Conservation (phyloP, 2,888 invertebrate genomes). For the Diarsia dahlii region DNA sequence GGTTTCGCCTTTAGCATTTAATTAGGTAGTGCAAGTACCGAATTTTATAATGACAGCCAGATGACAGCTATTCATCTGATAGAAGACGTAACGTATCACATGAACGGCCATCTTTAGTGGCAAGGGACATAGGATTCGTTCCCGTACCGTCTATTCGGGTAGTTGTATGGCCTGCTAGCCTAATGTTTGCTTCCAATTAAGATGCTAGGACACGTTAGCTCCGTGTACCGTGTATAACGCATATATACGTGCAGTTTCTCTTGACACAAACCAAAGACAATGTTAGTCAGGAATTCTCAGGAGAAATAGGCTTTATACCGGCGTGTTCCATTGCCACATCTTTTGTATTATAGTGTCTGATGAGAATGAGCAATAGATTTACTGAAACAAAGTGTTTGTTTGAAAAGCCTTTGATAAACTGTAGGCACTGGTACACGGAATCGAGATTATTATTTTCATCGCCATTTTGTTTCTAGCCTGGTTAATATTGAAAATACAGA, state of each 20-base stretch:
- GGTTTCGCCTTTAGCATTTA: no score
- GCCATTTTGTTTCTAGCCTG: not conserved
- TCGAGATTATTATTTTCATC: not conserved
- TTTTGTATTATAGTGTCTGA: not conserved
- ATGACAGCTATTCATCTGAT: conserved; percentile 5
- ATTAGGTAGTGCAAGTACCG: no score
- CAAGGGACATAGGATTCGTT: not conserved
- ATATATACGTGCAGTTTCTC: not conserved
- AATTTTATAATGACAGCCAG: no score
- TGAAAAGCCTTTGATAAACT: not conserved
- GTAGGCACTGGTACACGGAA: no score
- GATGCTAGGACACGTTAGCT: conserved; percentile 15
- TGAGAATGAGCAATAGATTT: no score
- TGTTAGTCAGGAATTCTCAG: not conserved
- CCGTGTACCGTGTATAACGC: not conserved
- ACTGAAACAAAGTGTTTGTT: not conserved
- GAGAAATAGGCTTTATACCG: not conserved
- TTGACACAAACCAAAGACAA: not conserved
- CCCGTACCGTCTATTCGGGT: not conserved
- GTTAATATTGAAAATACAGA: no score
- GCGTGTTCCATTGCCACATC: not conserved
- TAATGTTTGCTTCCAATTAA: conserved; percentile 38
- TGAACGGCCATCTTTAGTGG: not conserved
- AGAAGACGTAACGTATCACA: not conserved
- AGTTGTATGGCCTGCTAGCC: not conserved